These are phyloP conservation scores for Tipula vernalis DNA, from an alignment of 2,888 invertebrate genomes.

Conservation along the genomic window DNA sequence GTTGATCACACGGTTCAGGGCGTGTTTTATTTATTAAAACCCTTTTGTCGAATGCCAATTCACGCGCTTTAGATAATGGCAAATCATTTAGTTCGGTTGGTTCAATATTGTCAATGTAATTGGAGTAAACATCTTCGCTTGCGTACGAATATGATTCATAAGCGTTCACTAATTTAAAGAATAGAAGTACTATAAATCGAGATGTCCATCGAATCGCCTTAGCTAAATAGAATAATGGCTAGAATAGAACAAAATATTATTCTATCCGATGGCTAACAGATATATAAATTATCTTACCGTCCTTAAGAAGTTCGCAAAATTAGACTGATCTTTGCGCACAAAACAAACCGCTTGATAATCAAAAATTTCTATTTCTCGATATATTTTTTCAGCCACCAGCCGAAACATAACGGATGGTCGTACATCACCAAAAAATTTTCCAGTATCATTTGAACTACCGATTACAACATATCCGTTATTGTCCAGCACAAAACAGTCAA, in stretches of 20 bases:
- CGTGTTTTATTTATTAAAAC: slow-evolving; percentile 63
- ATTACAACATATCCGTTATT: slow-evolving; percentile 79
- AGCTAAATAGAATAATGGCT: slow-evolving; percentile 48
- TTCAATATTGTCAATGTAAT: slow-evolving; percentile 9
- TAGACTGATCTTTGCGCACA: slow-evolving; percentile 48
- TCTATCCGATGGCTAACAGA: not conserved
- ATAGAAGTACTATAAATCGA: slow-evolving; percentile 43
- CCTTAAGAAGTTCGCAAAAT: slow-evolving; percentile 44
- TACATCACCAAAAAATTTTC: slow-evolving; percentile 78
- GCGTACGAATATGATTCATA: slow-evolving; percentile 22
- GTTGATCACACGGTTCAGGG: slow-evolving; percentile 75
- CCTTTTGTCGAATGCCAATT: slow-evolving; percentile 48
- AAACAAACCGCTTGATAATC: slow-evolving; percentile 89
- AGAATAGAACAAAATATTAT: slow-evolving; percentile 17
- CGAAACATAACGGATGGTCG: slow-evolving; percentile 64
- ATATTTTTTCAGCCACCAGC: slow-evolving; percentile 62
- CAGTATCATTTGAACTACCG: slow-evolving; percentile 62
- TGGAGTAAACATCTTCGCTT: not conserved
- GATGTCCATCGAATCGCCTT: slow-evolving; percentile 45
- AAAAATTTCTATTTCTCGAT: slow-evolving; percentile 57
- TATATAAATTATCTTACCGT: slow-evolving; percentile 40
- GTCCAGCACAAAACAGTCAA: slow-evolving; percentile 76
- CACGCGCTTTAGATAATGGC: slow-evolving; percentile 37
- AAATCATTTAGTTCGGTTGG: slow-evolving; percentile 13
- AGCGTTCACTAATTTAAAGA: slow-evolving; percentile 42